A percentile compares a stretch with the other conserved stretches of the same genome.
These are phyloP conservation scores for Leistus spinibarbis DNA, from an alignment of 2,888 invertebrate genomes.

Conservation along the genomic window DNA sequence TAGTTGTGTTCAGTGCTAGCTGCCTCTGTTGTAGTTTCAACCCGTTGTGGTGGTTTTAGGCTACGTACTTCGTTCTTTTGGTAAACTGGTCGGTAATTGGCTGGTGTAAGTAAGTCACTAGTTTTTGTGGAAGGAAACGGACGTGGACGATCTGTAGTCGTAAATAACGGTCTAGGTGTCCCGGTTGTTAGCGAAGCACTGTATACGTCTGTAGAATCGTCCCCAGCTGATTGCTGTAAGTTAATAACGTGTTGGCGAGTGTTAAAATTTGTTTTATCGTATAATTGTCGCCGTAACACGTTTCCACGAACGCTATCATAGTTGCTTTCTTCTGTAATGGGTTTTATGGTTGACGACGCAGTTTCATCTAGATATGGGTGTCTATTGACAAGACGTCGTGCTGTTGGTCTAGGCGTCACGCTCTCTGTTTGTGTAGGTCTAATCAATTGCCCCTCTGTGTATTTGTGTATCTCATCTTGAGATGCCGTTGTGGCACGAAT, in stretches of 20 bases:
- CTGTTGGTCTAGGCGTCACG: constrained; percentile 49
- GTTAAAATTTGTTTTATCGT: constrained; percentile 62
- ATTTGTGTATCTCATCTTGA: constrained; percentile 45
- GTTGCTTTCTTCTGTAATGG: constrained; percentile 61
- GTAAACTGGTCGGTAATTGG: constrained; percentile 39
- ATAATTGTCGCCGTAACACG: constrained; percentile 66
- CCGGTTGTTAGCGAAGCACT: constrained; percentile 69
- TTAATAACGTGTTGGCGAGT: constrained; percentile 62
- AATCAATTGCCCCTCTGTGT: constrained; percentile 52
- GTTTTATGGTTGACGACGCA: constrained; percentile 54
- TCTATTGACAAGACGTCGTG: constrained; percentile 47
- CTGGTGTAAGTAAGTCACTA: constrained; percentile 21
- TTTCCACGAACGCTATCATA: constrained; percentile 62
- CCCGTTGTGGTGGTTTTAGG: constrained; percentile 41
- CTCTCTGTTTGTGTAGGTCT: constrained; percentile 49
- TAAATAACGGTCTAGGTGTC: constrained; percentile 70
- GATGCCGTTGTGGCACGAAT: constrained; percentile 47
- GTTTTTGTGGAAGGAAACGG: constrained; percentile 40
- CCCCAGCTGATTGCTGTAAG: constrained; percentile 65
- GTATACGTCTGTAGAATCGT: constrained; percentile 73
- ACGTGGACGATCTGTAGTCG: constrained; percentile 66
- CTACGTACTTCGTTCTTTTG: not conserved
- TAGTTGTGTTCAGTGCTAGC: constrained; percentile 58
- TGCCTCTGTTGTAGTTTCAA: constrained; percentile 58
- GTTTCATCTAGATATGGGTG: constrained; percentile 54